phyloP scores from a whole-genome alignment of 1,140 invertebrate genomes.

The Drosophila nigromelanica region DNA sequence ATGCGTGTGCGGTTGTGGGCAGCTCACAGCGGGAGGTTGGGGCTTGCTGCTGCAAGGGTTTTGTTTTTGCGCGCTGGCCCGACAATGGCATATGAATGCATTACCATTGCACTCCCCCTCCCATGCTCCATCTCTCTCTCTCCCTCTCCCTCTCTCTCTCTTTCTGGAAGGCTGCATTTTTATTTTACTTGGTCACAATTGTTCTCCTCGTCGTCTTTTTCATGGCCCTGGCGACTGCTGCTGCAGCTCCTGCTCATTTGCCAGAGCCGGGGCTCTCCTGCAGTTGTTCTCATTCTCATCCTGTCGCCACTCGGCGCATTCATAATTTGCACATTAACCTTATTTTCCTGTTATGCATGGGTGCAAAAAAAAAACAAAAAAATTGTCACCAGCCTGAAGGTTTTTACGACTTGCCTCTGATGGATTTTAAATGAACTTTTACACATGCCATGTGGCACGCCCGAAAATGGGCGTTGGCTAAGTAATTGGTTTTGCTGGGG shows the following conservation, averaged over 20 bases:
- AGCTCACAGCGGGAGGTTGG: background rate
- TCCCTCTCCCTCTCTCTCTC: background rate
- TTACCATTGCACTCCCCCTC: conserved; percentile 32
- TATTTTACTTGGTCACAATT: conserved; percentile 57
- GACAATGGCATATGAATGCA: conserved; percentile 73
- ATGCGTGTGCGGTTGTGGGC: conserved; percentile 43
- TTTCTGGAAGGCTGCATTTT: conserved; percentile 45
- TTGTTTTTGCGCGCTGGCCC: conserved; percentile 46
- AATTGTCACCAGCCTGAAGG: conserved; percentile 64
- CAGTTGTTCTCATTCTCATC: conserved; percentile 20
- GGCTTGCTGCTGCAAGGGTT: conserved; percentile 9
- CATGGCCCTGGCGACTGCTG: conserved; percentile 22
- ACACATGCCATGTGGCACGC: conserved; percentile 66
- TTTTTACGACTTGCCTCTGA: conserved; percentile 54
- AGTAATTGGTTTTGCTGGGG: conserved; percentile 70
- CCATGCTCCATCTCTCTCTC: background rate
- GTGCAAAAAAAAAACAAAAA: conserved; percentile 60
- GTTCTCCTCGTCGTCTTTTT: conserved; percentile 23
- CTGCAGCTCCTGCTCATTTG: conserved; percentile 19
- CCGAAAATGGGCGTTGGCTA: conserved; percentile 52
- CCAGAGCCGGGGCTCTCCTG: background rate
- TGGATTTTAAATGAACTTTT: conserved; percentile 82
- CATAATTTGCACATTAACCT: conserved; percentile 75
- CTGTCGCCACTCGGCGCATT: conserved; percentile 42
- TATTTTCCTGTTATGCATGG: conserved; percentile 75